Percentiles rank a stretch among this genome's conserved stretches.
These are phyloP conservation scores for Crypturellus undulatus DNA, from an alignment of 2,113 vertebrate species.

Conservation along the genomic window DNA sequence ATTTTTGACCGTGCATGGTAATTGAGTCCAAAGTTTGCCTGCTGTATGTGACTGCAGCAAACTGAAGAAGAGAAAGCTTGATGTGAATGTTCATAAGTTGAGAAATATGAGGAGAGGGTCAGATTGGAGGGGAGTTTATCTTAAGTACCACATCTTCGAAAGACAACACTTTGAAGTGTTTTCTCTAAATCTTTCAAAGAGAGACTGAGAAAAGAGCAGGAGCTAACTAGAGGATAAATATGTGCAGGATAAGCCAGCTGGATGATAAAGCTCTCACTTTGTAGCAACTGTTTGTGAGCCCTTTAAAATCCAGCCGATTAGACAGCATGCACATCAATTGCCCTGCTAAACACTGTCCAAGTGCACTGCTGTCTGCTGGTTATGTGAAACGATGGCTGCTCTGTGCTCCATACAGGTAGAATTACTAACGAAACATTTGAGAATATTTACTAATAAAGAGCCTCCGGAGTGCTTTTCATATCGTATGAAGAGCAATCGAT, in stretches of 20 bases:
- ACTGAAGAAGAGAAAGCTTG: neutral
- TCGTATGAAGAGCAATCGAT: neutral
- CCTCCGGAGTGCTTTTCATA: neutral
- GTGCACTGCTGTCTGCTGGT: neutral
- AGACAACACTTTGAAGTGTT: slow-evolving; percentile 59
- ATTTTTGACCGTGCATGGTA: neutral
- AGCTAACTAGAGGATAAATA: slow-evolving; percentile 44
- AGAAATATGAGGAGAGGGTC: slow-evolving; percentile 11
- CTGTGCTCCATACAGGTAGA: neutral
- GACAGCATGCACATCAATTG: neutral
- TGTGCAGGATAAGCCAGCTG: slow-evolving; percentile 35
- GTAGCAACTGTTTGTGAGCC: neutral
- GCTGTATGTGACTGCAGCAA: neutral
- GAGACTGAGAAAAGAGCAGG: slow-evolving; percentile 32
- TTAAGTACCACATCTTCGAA: slow-evolving; percentile 53
- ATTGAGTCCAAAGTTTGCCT: neutral
- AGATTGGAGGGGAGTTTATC: slow-evolving; percentile 21
- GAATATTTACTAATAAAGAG: neutral
- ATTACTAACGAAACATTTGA: neutral
- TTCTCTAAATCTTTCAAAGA: slow-evolving; percentile 57
- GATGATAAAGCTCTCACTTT: slow-evolving; percentile 39
- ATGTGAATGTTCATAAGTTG: neutral
- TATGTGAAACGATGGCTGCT: neutral
- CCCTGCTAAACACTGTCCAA: neutral
- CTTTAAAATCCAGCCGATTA: slow-evolving; percentile 19